Evolutionary conservation across 1,140 invertebrate genomes (phyloP).

Genomic region (Platyscapa corneri): DNA sequence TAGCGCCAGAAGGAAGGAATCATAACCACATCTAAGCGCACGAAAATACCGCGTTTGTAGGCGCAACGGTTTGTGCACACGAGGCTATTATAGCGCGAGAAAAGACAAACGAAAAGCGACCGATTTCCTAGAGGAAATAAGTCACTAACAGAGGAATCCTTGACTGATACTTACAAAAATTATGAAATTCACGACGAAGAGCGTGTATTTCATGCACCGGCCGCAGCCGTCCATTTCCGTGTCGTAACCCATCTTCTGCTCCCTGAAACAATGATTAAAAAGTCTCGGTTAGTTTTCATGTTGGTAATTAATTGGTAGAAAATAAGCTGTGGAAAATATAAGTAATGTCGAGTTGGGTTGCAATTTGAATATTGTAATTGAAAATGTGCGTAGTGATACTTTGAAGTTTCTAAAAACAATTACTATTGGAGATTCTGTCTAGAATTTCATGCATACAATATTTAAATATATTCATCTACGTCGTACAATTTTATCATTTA

Average conservation of each 20-base stretch:
- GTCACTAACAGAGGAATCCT: background rate
- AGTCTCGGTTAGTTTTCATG: background rate
- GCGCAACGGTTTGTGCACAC: background rate
- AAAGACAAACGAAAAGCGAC: background rate
- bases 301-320: background rate
- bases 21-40: background rate
- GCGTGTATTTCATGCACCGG: conserved; percentile 87
- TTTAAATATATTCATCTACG: no score
- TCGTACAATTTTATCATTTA: no score
- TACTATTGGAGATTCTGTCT: no score
- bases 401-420: no score
- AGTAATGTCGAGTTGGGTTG: no score
- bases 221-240: conserved; percentile 87
- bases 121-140: background rate
- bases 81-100: background rate
- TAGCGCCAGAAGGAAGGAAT: background rate
- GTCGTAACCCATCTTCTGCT: conserved; percentile 79
- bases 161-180: conserved; percentile 85
- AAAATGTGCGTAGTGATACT: no score
- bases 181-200: conserved; percentile 88
- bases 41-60: background rate
- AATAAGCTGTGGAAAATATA: background rate
- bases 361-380: no score
- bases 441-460: no score
- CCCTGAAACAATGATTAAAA: background rate